Conservation (phyloP, 2,888 invertebrate species). For the Drosophila monieri region DNA sequence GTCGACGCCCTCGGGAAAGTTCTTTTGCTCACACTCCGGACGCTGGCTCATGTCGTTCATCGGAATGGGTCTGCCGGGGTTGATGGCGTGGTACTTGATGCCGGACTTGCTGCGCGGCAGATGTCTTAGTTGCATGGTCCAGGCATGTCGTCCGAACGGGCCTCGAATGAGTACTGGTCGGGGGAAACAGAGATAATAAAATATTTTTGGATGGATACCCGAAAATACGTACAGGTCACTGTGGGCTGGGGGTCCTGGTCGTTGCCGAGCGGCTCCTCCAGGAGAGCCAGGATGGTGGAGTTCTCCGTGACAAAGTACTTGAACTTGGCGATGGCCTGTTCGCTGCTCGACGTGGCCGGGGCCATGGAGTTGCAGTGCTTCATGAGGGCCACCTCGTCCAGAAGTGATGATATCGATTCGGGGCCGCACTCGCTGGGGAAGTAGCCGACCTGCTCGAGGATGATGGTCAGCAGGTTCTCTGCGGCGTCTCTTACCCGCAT, state of each 20-base stretch:
- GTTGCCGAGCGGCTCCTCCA: conserved; percentile 97
- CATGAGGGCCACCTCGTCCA: conserved; percentile 94
- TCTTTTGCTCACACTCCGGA: conserved; percentile 89
- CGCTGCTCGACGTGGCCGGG: conserved; percentile 70
- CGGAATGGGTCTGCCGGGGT: conserved; percentile 90
- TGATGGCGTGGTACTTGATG: conserved; percentile 85
- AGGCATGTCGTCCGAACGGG: conserved; percentile 97
- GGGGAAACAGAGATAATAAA: conserved; percentile 57
- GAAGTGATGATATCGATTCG: conserved; percentile 92
- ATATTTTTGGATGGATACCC: neutral
- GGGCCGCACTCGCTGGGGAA: conserved; percentile 93
- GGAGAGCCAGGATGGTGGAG: conserved; percentile 92
- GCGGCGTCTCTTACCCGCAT: conserved; percentile 99
- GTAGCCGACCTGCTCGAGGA: conserved; percentile 95
- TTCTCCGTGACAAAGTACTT: conserved; percentile 97
- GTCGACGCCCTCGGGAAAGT: conserved; percentile 92
- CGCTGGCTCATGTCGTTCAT: conserved; percentile 88
- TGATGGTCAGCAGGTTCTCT: conserved; percentile 94
- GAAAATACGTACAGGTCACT: conserved; percentile 86
- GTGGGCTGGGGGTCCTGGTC: conserved; percentile 97
- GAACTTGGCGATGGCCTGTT: conserved; percentile 88
- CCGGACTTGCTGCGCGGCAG: conserved; percentile 93
- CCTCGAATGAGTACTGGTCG: conserved; percentile 91
- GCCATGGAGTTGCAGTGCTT: conserved; percentile 89
- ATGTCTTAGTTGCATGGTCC: conserved; percentile 95